Conservation (phyloP, 2,797 vertebrate species). For the Borostomias antarcticus region DNA sequence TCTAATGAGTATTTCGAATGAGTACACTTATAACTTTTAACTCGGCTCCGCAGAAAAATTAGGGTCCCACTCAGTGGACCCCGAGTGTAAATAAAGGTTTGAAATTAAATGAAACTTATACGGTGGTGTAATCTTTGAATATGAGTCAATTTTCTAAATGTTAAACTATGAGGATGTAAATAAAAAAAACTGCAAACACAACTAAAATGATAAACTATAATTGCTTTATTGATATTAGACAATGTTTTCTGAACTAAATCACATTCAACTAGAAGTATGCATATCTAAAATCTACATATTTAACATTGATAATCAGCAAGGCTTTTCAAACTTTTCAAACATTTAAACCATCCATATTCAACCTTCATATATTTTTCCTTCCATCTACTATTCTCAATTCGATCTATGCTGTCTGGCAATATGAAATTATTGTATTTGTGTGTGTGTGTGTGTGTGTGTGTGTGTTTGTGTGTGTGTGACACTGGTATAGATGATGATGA, state of each 20-base stretch:
- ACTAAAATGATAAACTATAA: not conserved
- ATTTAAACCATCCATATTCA: not conserved
- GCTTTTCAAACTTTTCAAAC: slow-evolving; percentile 6
- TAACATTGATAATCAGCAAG: not conserved
- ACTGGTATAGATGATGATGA: not conserved
- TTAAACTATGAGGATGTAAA: not conserved
- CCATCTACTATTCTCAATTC: not conserved
- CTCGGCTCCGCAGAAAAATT: no score
- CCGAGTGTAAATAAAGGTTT: no score
- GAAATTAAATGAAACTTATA: no score
- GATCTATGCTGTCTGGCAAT: not conserved
- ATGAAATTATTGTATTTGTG: not conserved
- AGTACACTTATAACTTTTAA: no score
- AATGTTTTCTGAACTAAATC: not conserved
- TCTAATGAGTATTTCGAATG: no score
- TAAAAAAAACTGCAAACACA: not conserved
- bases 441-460: not conserved
- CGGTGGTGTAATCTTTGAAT: no score
- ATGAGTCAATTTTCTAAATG: not conserved
- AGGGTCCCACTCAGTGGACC: no score
- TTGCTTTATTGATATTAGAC: not conserved
- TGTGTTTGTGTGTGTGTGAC: not conserved
- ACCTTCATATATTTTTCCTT: not conserved
- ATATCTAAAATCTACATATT: not conserved
- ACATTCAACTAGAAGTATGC: not conserved